phyloP scores from a whole-genome alignment of 37 sponge, comb jelly and placozoan species.

The Theonella swinhoei region DNA sequence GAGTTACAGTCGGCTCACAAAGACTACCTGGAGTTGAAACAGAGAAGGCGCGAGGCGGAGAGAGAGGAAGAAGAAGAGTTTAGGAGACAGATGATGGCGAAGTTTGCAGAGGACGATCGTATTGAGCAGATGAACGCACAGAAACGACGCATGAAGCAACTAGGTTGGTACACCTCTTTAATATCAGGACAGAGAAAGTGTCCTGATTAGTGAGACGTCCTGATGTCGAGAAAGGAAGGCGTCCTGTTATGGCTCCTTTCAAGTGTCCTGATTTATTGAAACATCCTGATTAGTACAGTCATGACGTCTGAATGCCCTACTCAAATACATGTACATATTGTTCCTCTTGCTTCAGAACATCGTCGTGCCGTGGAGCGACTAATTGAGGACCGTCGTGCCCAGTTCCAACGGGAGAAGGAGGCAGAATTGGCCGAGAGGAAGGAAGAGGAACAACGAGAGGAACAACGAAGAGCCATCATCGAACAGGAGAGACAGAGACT shows the following conservation, averaged over 20 bases:
- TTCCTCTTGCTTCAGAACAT: too few species aligned
- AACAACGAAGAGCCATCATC: constrained; percentile 67
- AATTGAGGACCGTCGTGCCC: constrained; percentile 82
- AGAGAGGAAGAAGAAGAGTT: constrained; percentile 88
- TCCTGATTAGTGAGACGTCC: too few species aligned
- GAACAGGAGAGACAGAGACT: constrained; percentile 96
- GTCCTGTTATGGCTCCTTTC: too few species aligned
- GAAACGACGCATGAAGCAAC: constrained; percentile 96
- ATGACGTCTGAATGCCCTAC: too few species aligned
- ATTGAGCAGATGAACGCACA: constrained; percentile 98
- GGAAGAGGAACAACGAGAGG: constrained; percentile 75
- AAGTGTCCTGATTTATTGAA: too few species aligned
- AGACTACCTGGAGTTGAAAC: constrained; percentile 78
- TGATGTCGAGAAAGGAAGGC: too few species aligned
- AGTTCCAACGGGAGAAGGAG: constrained; percentile 86
- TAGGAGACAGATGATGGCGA: constrained; percentile 94
- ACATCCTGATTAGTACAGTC: too few species aligned
- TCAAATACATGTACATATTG: too few species aligned
- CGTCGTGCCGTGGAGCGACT: constrained; percentile 89
- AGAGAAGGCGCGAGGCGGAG: constrained; percentile 54
- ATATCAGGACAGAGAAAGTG: too few species aligned
- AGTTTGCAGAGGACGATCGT: constrained; percentile 97
- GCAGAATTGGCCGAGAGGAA: constrained; percentile 72
- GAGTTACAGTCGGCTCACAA: constrained; percentile 87
- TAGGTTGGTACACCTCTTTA: constrained; percentile 31